A percentile compares a stretch with the other conserved stretches of the same genome.
These are phyloP conservation scores for Hypsibius dujardini DNA, from an alignment of 1,140 invertebrate genomes.

Conservation along the genomic window DNA sequence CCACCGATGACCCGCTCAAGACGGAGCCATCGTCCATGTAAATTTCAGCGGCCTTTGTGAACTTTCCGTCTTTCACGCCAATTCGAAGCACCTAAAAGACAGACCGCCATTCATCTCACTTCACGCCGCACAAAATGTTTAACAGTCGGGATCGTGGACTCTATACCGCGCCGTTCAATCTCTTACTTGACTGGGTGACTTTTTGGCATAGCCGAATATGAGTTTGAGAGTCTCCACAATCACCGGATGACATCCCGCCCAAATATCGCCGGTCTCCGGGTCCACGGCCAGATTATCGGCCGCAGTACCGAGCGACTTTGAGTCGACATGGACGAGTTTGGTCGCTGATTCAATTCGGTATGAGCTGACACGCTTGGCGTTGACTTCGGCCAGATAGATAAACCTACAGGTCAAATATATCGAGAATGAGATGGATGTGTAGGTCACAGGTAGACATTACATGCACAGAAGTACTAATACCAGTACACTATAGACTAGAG, in stretches of 20 bases:
- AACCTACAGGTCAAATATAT: background rate
- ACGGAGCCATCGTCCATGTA: background rate
- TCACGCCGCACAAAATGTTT: too few species aligned
- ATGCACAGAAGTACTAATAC: too few species aligned
- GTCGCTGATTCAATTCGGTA: background rate
- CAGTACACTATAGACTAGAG: too few species aligned
- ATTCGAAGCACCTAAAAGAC: background rate
- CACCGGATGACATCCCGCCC: slow-evolving; percentile 1
- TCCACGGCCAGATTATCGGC: background rate
- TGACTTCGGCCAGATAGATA: slow-evolving; percentile 6
- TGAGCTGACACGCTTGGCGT: background rate
- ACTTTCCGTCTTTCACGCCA: background rate
- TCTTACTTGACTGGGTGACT: too few species aligned
- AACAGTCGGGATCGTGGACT: too few species aligned
- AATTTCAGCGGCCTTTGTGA: background rate
- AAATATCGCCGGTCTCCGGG: background rate
- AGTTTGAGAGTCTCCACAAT: too few species aligned
- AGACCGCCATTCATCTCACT: too few species aligned
- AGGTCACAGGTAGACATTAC: too few species aligned
- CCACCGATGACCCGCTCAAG: background rate
- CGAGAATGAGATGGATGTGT: too few species aligned
- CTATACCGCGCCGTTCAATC: too few species aligned
- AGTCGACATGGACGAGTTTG: background rate
- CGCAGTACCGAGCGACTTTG: background rate
- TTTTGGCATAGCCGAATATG: too few species aligned